A percentile compares a stretch with the other conserved stretches of the same genome.
phyloP scores from a whole-genome alignment of 2,797 vertebrate species.

The Gymnothorax reevesii region DNA sequence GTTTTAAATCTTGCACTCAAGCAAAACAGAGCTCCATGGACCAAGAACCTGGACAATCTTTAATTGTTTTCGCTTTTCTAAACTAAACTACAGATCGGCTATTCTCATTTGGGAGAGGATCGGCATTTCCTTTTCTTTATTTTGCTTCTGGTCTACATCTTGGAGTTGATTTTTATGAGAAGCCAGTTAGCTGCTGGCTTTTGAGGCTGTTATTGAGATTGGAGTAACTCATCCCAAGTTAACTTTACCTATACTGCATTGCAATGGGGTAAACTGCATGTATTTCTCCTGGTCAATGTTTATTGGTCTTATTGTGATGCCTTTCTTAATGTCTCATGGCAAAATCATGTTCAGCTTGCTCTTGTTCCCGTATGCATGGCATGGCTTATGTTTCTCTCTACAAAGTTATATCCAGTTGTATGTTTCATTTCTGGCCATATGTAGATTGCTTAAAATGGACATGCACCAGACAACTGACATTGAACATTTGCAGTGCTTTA shows the following conservation, averaged over 20 bases:
- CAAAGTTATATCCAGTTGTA: conserved; percentile 15
- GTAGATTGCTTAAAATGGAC: background rate
- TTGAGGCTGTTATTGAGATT: background rate
- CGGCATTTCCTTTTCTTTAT: background rate
- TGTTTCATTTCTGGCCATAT: background rate
- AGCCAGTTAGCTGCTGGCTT: background rate
- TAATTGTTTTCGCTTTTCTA: background rate
- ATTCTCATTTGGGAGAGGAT: background rate
- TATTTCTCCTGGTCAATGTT: background rate
- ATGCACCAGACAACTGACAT: background rate
- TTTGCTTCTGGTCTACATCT: background rate
- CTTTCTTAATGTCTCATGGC: background rate
- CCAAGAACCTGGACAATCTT: background rate
- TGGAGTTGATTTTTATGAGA: too few relatives aligned
- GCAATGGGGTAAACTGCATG: background rate
- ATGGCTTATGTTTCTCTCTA: background rate
- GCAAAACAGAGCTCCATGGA: background rate
- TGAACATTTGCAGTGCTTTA: background rate
- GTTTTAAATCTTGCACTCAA: background rate
- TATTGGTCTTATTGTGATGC: background rate
- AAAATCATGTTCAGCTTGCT: background rate
- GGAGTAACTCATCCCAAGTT: background rate
- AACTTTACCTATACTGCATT: background rate
- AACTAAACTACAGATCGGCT: background rate
- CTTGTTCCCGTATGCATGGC: background rate